These are phyloP conservation scores for Chloroclystis v-ata DNA, from an alignment of 2,888 invertebrate species.

Conservation along the genomic window DNA sequence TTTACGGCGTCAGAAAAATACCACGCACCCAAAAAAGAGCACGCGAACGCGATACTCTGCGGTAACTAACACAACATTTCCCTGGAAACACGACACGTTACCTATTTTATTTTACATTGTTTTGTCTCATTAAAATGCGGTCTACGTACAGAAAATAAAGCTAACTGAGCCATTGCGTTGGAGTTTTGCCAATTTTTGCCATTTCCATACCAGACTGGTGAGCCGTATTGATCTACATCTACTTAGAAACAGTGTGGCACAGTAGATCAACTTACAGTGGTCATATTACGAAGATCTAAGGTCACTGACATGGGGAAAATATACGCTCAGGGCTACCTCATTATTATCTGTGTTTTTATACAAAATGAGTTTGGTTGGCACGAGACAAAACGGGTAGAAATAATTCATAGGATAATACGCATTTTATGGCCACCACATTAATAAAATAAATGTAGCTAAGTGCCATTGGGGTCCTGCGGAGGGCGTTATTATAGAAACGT, in stretches of 20 bases:
- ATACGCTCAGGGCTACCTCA: slow-evolving; percentile 27
- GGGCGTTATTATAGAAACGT: slow-evolving; percentile 1
- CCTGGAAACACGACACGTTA: slow-evolving; percentile 14
- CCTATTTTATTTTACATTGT: slow-evolving; percentile 32
- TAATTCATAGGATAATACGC: slow-evolving; percentile 20
- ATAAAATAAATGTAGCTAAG: slow-evolving; percentile 14
- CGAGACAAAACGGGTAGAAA: slow-evolving; percentile 13
- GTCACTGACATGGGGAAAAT: slow-evolving; percentile 43
- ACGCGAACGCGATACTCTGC: slow-evolving; percentile 1
- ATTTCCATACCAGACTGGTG: slow-evolving; percentile 44
- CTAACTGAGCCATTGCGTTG: slow-evolving; percentile 42
- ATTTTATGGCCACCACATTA: slow-evolving; percentile 16
- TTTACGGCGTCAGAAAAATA: slow-evolving; percentile 1
- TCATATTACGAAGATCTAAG: slow-evolving; percentile 23
- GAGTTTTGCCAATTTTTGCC: slow-evolving; percentile 62
- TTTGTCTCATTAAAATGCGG: slow-evolving; percentile 59
- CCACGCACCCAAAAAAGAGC: slow-evolving; percentile 8
- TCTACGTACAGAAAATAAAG: slow-evolving; percentile 59
- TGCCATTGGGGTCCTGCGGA: slow-evolving; percentile 1
- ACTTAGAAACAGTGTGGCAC: slow-evolving; percentile 12
- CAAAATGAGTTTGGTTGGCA: slow-evolving; percentile 20
- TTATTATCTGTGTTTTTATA: slow-evolving; percentile 24
- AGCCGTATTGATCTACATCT: slow-evolving; percentile 31
- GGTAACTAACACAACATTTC: slow-evolving; percentile 15
- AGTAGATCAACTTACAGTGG: slow-evolving; percentile 35